phyloP scores from a whole-genome alignment of 1,140 invertebrate species.

The Philopotamus ludificatus region DNA sequence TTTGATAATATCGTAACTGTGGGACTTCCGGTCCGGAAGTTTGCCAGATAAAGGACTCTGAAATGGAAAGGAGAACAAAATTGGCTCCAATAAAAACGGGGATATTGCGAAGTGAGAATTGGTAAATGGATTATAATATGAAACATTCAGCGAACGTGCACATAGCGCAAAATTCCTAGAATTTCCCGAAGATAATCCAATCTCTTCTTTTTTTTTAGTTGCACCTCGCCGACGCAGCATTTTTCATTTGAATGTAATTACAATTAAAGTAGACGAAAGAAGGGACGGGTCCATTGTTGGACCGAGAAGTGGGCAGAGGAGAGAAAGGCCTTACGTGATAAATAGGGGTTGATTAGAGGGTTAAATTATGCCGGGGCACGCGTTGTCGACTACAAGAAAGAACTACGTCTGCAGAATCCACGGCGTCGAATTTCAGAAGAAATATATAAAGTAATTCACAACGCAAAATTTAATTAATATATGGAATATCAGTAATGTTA shows the following conservation, averaged over 20 bases:
- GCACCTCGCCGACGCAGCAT: too few species aligned
- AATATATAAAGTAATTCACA: too few species aligned
- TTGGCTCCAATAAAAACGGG: slow-evolving; percentile 21
- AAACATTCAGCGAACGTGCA: too few species aligned
- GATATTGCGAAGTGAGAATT: slow-evolving; percentile 29
- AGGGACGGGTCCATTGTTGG: neutral
- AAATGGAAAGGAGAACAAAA: slow-evolving; percentile 11
- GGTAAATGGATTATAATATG: too few species aligned
- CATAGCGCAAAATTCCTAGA: too few species aligned
- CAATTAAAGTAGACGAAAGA: slow-evolving; percentile 4
- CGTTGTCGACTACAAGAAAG: slow-evolving; percentile 12
- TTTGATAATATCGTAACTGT: slow-evolving; percentile 22
- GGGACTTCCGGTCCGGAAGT: slow-evolving; percentile 1
- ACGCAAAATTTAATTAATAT: too few species aligned
- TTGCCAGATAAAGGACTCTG: slow-evolving; percentile 21
- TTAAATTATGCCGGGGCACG: slow-evolving; percentile 23
- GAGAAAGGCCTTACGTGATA: slow-evolving; percentile 8
- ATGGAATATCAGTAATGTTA: too few species aligned
- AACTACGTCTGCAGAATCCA: neutral
- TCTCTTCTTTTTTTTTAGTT: too few species aligned
- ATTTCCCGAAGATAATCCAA: too few species aligned
- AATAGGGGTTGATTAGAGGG: slow-evolving; percentile 27
- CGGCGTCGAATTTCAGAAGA: too few species aligned
- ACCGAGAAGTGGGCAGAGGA: neutral
- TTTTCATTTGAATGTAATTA: slow-evolving; percentile 20